Evolutionary conservation across 2,888 invertebrate genomes (phyloP).

Genomic region (Drosophila nigricruria): DNA sequence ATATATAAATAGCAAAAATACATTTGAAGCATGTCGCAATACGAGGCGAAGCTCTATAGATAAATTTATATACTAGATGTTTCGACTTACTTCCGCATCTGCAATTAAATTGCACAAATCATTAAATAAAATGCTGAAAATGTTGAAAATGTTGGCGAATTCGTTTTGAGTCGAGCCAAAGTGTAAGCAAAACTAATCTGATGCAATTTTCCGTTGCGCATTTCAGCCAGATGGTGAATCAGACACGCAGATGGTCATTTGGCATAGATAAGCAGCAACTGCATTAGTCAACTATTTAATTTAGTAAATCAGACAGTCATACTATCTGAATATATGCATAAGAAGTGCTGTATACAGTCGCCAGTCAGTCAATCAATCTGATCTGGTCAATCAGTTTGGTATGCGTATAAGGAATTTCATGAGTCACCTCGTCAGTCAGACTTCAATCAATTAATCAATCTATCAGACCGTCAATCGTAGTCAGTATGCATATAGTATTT

Average conservation of each 20-base stretch:
- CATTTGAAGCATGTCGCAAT: conserved; percentile 5
- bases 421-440: not conserved
- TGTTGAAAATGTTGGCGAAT: conserved; percentile 7
- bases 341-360: too few species aligned
- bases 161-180: not conserved
- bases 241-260: conserved; percentile 12
- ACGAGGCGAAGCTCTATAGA: not conserved
- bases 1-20: conserved; percentile 3
- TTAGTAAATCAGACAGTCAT: not conserved
- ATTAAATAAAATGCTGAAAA: conserved; percentile 24
- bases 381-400: not conserved
- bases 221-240: conserved; percentile 3
- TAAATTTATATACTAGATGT: conserved; percentile 6
- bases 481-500: too few species aligned
- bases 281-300: conserved; percentile 17
- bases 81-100: conserved; percentile 45
- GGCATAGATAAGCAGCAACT: not conserved
- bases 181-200: conserved; percentile 6
- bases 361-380: not conserved
- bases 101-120: conserved; percentile 45
- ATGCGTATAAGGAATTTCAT: not conserved
- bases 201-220: conserved; percentile 17
- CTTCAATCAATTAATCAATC: not conserved
- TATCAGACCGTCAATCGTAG: too few species aligned
- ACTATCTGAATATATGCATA: not conserved